Conservation (phyloP, 2,797 vertebrate genomes). For the Gambelia wislizenii region DNA sequence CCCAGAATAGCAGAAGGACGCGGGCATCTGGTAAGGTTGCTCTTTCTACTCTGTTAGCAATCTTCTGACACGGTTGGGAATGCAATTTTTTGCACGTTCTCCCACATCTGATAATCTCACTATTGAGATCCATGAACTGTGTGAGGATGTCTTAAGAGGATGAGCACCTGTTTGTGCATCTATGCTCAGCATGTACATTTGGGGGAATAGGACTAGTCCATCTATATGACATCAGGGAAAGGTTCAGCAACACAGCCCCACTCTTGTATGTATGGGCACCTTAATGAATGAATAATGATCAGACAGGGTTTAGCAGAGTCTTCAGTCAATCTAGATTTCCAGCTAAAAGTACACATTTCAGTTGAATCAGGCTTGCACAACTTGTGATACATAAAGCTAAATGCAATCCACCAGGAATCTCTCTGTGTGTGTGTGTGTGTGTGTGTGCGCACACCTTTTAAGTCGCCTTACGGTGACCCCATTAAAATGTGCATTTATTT, state of each 20-base stretch:
- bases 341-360: not conserved
- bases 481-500: not conserved
- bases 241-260: not conserved
- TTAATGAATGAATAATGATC: not conserved
- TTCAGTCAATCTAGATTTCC: not conserved
- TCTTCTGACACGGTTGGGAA: no score
- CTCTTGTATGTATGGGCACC: not conserved
- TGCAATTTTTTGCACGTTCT: no score
- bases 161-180: not conserved
- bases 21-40: no score
- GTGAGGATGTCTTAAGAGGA: not conserved
- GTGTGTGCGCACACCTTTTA: no score
- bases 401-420: not conserved
- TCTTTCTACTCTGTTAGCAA: no score
- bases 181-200: not conserved
- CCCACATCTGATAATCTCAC: no score
- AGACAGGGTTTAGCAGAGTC: not conserved
- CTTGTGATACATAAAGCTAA: not conserved
- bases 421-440: no score
- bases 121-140: not conserved
- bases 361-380: not conserved
- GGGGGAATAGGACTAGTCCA: not conserved
- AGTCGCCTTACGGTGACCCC: no score
- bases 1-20: no score
- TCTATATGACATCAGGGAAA: not conserved